These are phyloP conservation scores for Aphidius gifuensis DNA, from an alignment of 1,140 invertebrate genomes.

Conservation along the genomic window DNA sequence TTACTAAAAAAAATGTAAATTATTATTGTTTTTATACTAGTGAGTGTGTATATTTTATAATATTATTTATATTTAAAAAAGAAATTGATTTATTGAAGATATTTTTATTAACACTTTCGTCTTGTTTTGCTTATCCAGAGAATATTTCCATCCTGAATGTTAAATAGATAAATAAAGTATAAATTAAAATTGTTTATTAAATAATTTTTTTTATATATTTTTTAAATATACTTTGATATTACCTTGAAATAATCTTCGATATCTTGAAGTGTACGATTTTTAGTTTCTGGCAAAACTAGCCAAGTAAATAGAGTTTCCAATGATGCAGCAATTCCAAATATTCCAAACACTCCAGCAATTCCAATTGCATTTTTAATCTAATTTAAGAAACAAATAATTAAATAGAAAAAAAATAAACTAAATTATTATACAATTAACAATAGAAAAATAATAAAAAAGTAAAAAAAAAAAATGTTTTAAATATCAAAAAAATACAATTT, in stretches of 20 bases:
- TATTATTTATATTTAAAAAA: too few relatives aligned
- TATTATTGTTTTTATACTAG: too few relatives aligned
- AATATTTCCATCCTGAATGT: too few relatives aligned
- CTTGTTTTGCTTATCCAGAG: too few relatives aligned
- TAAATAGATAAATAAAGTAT: too few relatives aligned
- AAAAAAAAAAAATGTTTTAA: background rate
- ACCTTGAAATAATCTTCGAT: slow-evolving; percentile 75
- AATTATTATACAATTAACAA: background rate
- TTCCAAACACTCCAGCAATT: slow-evolving; percentile 62
- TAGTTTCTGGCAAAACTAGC: slow-evolving; percentile 78
- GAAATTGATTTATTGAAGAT: too few relatives aligned
- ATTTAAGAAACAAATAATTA: slow-evolving; percentile 12
- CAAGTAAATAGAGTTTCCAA: slow-evolving; percentile 67
- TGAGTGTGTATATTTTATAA: too few relatives aligned
- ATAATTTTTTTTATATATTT: too few relatives aligned
- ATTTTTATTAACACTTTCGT: too few relatives aligned
- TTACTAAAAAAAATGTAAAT: too few relatives aligned
- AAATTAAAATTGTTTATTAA: too few relatives aligned
- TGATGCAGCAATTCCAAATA: slow-evolving; percentile 67
- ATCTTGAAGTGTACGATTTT: slow-evolving; percentile 71
- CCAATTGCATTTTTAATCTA: slow-evolving; percentile 59
- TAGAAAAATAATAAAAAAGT: background rate
- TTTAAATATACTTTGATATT: slow-evolving; percentile 5
- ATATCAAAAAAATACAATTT: too few relatives aligned
- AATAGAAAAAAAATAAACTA: slow-evolving; percentile 5